These are phyloP conservation scores for Chelon auratus DNA, from an alignment of 2,797 vertebrate species.

Conservation along the genomic window DNA sequence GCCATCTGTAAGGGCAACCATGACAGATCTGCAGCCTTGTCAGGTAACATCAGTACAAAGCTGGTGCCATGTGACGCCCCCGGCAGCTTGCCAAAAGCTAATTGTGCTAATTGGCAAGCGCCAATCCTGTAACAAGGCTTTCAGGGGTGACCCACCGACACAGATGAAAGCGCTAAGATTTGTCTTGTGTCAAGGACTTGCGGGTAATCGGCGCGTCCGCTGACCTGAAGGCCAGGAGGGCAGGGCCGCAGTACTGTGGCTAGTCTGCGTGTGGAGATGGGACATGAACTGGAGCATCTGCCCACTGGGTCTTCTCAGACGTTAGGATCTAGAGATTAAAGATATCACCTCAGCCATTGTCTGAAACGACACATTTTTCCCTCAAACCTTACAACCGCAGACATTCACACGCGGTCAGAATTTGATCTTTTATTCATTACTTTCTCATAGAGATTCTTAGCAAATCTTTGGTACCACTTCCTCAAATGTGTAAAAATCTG, in stretches of 20 bases:
- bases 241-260: slow-evolving; percentile 68
- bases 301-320: slow-evolving; percentile 37
- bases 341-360: slow-evolving; percentile 29
- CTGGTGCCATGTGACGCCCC: slow-evolving; percentile 86
- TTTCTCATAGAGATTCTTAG: not conserved
- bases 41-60: slow-evolving; percentile 86
- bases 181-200: slow-evolving; percentile 86
- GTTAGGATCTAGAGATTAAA: slow-evolving; percentile 18
- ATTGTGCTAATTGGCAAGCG: slow-evolving; percentile 90
- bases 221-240: slow-evolving; percentile 86
- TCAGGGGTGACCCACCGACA: slow-evolving; percentile 88
- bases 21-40: slow-evolving; percentile 84
- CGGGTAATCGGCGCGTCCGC: slow-evolving; percentile 84
- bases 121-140: slow-evolving; percentile 90
- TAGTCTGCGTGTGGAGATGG: slow-evolving; percentile 49
- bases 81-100: slow-evolving; percentile 86
- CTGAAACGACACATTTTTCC: not conserved
- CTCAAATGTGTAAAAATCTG: not conserved
- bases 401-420: too few species aligned
- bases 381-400: not conserved
- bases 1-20: slow-evolving; percentile 64
- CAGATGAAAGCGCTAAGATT: slow-evolving; percentile 89
- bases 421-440: too few species aligned
- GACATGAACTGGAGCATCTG: slow-evolving; percentile 30
- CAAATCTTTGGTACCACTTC: not conserved